Base-by-base conservation (phyloP, 2,797 vertebrate genomes). In the Falco rusticolus region DNA sequence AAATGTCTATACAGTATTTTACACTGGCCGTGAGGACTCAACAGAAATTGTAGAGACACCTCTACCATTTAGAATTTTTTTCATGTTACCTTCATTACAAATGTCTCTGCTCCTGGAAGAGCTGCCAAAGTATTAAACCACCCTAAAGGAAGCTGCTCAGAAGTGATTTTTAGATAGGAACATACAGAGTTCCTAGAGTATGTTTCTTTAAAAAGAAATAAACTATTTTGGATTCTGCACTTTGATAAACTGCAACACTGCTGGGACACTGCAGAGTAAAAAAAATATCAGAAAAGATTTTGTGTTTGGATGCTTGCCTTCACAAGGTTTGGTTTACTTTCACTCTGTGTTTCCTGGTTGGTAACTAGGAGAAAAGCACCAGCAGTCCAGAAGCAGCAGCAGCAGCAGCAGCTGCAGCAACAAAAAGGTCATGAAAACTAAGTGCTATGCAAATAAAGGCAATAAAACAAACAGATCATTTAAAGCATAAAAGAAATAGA, bases 391-490 rank as follows among this genome's bases (percentile, higher is more conserved):
- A 92, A 34, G 34, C 34, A 34, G 34, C 34, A 84, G 39, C 51
- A 88, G 70, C 87, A 92, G 92, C 95, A 92, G 92, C 95, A 96
- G 91, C 94, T 96, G 94, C 92, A 93, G 95, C 82, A 96, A 95
- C 90, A 97, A 90, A 97, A 96, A 96, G 93, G 87, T 95, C 83
- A 94, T 95, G 90, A 96, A 97, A 96, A 86, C 56, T 90, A 95
- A 94, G 92, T 96, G 75, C 81, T 84, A 93, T 77, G 95, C 85
- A 97, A 97, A 95, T 94, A 90, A 85, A 87, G 47, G 78, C 92
- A 96, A 92, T 96, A 94, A 96, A 96, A 69, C 82, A 94, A 95
- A 92, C 57, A 87, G 66, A 94, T 90, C 56, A 94, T 96, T 96
- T 93, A 90, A 94, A 84, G 37, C 29, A 84, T 63, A 96, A 96